These are phyloP conservation scores for Martes martes DNA, from an alignment of 2,113 vertebrate genomes.

Conservation along the genomic window DNA sequence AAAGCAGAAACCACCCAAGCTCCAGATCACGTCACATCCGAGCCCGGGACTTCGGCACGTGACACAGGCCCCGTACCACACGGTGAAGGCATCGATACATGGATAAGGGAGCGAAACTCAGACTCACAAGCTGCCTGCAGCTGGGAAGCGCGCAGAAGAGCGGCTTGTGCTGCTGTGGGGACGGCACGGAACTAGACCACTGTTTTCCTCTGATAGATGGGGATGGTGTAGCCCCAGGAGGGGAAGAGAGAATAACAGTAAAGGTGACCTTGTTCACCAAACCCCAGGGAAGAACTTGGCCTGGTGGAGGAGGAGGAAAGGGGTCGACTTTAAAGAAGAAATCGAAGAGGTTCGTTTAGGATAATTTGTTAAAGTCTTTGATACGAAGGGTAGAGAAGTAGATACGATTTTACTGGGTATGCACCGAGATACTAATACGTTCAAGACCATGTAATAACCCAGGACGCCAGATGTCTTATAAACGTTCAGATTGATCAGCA, in stretches of 20 bases:
- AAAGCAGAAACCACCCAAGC: not conserved
- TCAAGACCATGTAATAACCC: not conserved
- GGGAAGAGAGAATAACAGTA: not conserved
- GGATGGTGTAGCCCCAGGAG: not conserved
- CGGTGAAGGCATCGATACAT: not conserved
- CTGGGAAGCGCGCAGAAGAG: not conserved
- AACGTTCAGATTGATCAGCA: not conserved
- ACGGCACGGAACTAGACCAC: not conserved
- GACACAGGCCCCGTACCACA: too few species aligned
- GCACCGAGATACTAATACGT: not conserved
- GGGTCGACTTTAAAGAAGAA: not conserved
- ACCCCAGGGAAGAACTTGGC: not conserved
- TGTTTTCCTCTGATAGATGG: not conserved
- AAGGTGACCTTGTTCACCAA: not conserved
- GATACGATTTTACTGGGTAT: not conserved
- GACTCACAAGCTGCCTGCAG: not conserved
- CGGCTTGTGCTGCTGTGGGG: not conserved
- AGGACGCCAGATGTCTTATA: not conserved
- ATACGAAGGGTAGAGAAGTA: not conserved
- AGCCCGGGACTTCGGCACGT: not conserved
- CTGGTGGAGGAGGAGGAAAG: not conserved
- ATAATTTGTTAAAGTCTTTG: not conserved
- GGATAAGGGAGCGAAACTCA: not conserved
- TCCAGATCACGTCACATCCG: not conserved
- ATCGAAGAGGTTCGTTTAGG: not conserved